Base-by-base conservation (phyloP, 2,888 invertebrate species). In the Drosophila pegasa region DNA sequence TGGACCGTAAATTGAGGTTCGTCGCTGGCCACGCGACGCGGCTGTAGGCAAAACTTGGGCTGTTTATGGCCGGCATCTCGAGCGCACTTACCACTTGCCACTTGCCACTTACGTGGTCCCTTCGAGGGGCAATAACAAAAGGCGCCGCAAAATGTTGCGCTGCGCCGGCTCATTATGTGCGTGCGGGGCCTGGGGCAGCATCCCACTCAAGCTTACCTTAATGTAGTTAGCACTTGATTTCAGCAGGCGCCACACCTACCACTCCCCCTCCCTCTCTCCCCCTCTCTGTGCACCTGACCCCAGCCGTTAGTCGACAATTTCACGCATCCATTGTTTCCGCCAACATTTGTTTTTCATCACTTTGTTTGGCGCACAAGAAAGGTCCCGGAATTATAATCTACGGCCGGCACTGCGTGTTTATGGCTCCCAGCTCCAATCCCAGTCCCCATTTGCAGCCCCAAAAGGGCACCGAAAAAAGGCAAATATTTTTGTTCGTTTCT, bases 271-370 rank as follows among this genome's bases (percentile, higher is more conserved):
- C 33, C 16, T 2, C 6, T 12, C 4, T 33, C 31, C 31, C 4
- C 9, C 7, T 2, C 5, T 8, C 10, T 0, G 18, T 35, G 1
- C 41, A 40, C 1, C 3, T 20, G 2, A 33, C 9, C 20, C 18
- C 12, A 37, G 10, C 55, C 55, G n/a, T 10, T 16, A 27, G 66
- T 71, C 76, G 58, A 75, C 80, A 75, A 78, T 83, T 86, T 83
- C 70, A 80, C 81, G 81, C 75, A 71, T 79, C 79, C 84, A 81
- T 84, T 84, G 87, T 71, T 75, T 73, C 60, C 68, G 78, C 85
- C 75, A 87, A 87, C 87, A 84, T 84, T 84, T 87, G 84, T 79
- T 87, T 84, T 87, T 84, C 84, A 87, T 87, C 87, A 87, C 87
- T 81, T 69, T 82, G 83, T 78, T 75, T 82, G 78, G 52, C 55